Percentiles rank a stretch among this genome's conserved stretches.
Evolutionary conservation across 2,888 invertebrate species (phyloP).

Genomic region (Trisateles emortualis): DNA sequence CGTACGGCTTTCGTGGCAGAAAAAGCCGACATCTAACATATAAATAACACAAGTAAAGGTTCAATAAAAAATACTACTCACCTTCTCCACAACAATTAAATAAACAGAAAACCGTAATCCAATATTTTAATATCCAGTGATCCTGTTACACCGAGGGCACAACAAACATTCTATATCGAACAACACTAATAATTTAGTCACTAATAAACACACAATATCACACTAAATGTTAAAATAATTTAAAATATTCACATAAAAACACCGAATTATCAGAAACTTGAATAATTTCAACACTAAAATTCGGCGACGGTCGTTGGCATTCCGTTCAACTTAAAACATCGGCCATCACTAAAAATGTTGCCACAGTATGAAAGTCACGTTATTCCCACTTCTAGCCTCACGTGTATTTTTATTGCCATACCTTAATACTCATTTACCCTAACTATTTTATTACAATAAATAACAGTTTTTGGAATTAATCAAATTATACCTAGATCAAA

Average conservation of each 20-base stretch:
- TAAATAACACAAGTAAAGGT: constrained; percentile 21
- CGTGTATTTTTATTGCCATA: constrained; percentile 63
- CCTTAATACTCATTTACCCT: constrained; percentile 25
- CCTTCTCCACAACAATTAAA: constrained; percentile 74
- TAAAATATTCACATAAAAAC: constrained; percentile 66
- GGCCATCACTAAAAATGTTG: constrained; percentile 84
- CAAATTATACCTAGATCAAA: too few species aligned
- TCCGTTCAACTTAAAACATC: constrained; percentile 76
- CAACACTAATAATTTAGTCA: constrained; percentile 72
- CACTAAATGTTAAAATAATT: constrained; percentile 63
- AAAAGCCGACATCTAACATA: constrained; percentile 40
- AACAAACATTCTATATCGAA: constrained; percentile 77
- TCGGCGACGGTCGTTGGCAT: constrained; percentile 70
- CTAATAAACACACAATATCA: constrained; percentile 67
- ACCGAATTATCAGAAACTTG: constrained; percentile 75
- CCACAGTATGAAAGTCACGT: constrained; percentile 71
- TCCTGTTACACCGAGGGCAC: constrained; percentile 82
- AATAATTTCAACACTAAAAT: constrained; percentile 75
- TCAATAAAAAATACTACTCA: constrained; percentile 58
- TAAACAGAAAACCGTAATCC: constrained; percentile 82
- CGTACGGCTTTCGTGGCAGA: constrained; percentile 75
- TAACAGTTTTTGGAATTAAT: too few species aligned
- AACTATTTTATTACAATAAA: too few species aligned
- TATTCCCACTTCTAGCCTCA: constrained; percentile 64
- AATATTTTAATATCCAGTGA: constrained; percentile 81